phyloP scores from a whole-genome alignment of 2,797 vertebrate genomes.

The Pipistrellus kuhlii region DNA sequence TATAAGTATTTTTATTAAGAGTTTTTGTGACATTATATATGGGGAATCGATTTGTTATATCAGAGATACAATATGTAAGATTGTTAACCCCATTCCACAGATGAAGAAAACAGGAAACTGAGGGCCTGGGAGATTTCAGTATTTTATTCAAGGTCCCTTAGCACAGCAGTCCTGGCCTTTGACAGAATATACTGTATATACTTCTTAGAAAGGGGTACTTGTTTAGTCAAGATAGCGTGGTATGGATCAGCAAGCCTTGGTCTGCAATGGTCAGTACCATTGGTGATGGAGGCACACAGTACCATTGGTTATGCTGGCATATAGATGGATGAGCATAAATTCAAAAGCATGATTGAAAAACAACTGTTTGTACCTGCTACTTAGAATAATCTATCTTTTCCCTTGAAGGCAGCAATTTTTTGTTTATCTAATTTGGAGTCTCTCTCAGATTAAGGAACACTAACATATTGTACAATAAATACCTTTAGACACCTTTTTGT shows the following conservation, averaged over 20 bases:
- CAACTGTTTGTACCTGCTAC: background rate
- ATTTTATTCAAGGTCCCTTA: background rate
- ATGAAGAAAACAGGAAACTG: background rate
- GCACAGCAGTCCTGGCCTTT: background rate
- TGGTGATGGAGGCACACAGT: background rate
- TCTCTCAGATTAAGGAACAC: background rate
- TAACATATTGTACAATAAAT: background rate
- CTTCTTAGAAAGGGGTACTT: background rate
- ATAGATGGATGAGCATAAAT: background rate
- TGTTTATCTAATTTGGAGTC: background rate
- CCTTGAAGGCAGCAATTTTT: background rate
- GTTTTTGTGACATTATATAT: background rate
- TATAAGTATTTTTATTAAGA: constrained; percentile 45
- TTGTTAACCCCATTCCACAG: background rate
- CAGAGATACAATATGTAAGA: background rate
- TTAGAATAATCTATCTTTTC: background rate
- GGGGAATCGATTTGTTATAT: background rate
- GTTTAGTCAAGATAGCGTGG: background rate
- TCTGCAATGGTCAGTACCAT: background rate
- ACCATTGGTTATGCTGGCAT: too few species aligned
- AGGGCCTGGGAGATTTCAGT: background rate
- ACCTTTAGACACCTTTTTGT: background rate
- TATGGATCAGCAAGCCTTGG: background rate
- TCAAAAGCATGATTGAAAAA: background rate
- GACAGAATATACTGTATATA: background rate